Evolutionary conservation across 1,140 invertebrate genomes (phyloP), one percentile per base, ranked within the genome.

Genomic region (Micrasema minimum): DNA sequence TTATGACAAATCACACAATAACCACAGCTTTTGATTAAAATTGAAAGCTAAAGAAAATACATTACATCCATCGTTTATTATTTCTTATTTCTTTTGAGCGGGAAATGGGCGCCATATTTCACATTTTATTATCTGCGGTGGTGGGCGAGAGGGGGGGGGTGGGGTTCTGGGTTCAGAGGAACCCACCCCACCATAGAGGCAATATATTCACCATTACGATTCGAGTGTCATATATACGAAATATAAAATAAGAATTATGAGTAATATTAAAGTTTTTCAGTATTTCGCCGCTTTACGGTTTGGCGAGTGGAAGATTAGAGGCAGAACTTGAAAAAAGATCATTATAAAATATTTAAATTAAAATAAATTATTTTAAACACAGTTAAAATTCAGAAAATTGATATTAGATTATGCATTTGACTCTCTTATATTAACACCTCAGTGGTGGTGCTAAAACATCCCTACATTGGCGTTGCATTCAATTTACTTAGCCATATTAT

Each of bases 231-330:
- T 31, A 31, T 51, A 66, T 51, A 66, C 46, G 64, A 46, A 66
- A 66, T 66, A 66, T 66, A 66, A 66, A 66, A 66, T 51, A 66
- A 53, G 64, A 66, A 66, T 66, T 66, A 66, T 37, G 64, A 53
- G 18, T 23, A 1, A 18, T 37, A 66, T 66, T 66, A 66, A 51
- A 66, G 37, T 51, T 53, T 66, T 62, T 23, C 5, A 57, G 9
- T 55, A 16, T 20, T 41, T n/a, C 37, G 46, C 26, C 35, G 38
- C 41, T 37, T 51, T 38, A 38, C 48, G 64, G 26, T 12, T 14
- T 2, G 20, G 45, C n/a, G 41, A 22, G 20, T 43, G 41, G 55
- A 26, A 59, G 26, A 2, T 35, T 59, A 18, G 26, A 14, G 35
- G 43, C 14, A 43, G 38, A 16, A 12, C 7, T 14, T 14, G 9